These are phyloP conservation scores for Amphibalanus amphitrite DNA, from an alignment of 1,140 invertebrate species.

Conservation along the genomic window DNA sequence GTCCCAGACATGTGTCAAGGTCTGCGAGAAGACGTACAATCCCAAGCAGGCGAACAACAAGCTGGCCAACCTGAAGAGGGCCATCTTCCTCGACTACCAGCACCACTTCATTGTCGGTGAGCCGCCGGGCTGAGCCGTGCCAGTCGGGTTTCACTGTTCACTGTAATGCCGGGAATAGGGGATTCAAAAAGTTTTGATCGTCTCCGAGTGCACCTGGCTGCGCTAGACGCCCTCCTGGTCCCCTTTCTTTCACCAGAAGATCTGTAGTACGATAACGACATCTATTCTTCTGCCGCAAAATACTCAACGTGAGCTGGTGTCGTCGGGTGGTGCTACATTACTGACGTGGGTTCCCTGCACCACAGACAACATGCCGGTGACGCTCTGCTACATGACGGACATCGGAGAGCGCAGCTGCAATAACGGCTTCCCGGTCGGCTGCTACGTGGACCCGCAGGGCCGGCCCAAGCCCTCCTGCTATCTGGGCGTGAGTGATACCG, in stretches of 20 bases:
- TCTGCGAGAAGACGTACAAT: constrained; percentile 58
- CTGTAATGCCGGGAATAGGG: too few relatives aligned
- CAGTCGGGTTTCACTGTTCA: too few relatives aligned
- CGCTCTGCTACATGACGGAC: constrained; percentile 71
- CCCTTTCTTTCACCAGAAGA: too few relatives aligned
- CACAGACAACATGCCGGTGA: constrained; percentile 79
- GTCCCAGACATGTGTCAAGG: constrained; percentile 44
- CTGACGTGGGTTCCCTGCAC: constrained; percentile 20
- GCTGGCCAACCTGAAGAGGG: constrained; percentile 56
- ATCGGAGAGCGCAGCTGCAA: constrained; percentile 60
- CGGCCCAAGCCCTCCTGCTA: constrained; percentile 42
- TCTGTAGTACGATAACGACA: too few relatives aligned
- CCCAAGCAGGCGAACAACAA: neutral
- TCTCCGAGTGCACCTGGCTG: too few relatives aligned
- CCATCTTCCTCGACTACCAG: constrained; percentile 92
- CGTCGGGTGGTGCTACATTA: too few relatives aligned
- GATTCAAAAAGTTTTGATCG: too few relatives aligned
- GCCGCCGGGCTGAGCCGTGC: constrained; percentile 13
- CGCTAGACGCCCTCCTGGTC: too few relatives aligned
- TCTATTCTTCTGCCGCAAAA: too few relatives aligned
- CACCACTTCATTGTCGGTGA: constrained; percentile 89
- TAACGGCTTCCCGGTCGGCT: constrained; percentile 96
- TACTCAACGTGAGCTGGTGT: too few relatives aligned
- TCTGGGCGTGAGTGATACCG: constrained; percentile 34
- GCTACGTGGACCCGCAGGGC: constrained; percentile 46